Conservation (phyloP, 2,888 invertebrate genomes). For the Drosophila nr. medialis region DNA sequence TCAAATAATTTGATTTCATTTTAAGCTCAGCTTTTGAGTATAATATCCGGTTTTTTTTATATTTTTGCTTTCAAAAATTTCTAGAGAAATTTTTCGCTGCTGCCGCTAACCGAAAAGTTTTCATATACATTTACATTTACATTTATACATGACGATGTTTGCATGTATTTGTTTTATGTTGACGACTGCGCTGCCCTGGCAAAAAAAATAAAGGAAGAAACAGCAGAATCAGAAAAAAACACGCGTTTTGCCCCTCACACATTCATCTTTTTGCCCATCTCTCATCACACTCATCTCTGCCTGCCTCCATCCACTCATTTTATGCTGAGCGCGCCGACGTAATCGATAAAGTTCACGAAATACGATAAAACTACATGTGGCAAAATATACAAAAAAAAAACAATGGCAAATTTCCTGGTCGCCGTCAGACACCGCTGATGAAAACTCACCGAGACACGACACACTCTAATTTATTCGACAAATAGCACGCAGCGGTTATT, state of each 20-base stretch:
- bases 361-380: slow-evolving; percentile 67
- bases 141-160: slow-evolving; percentile 3
- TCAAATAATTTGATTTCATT: slow-evolving; percentile 67
- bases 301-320: slow-evolving; percentile 39
- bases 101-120: slow-evolving; percentile 33
- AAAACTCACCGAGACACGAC: slow-evolving; percentile 31
- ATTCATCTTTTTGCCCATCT: slow-evolving; percentile 57
- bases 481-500: slow-evolving; percentile 34
- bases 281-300: slow-evolving; percentile 14
- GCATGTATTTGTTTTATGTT: slow-evolving; percentile 46
- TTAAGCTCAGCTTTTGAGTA: slow-evolving; percentile 66
- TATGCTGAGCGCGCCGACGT: slow-evolving; percentile 66
- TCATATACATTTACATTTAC: slow-evolving; percentile 8
- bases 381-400: slow-evolving; percentile 32
- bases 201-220: slow-evolving; percentile 27
- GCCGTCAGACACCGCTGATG: slow-evolving; percentile 29
- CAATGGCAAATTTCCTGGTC: slow-evolving; percentile 33
- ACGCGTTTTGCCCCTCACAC: slow-evolving; percentile 63
- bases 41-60: slow-evolving; percentile 70
- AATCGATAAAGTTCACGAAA: slow-evolving; percentile 72
- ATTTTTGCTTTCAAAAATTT: slow-evolving; percentile 78
- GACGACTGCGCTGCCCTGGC: slow-evolving; percentile 34
- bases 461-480: slow-evolving; percentile 47
- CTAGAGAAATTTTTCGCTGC: slow-evolving; percentile 72
- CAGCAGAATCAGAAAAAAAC: slow-evolving; percentile 33